These are phyloP conservation scores for Pandemis cinnamomeana DNA, from an alignment of 2,888 invertebrate genomes.

Conservation along the genomic window DNA sequence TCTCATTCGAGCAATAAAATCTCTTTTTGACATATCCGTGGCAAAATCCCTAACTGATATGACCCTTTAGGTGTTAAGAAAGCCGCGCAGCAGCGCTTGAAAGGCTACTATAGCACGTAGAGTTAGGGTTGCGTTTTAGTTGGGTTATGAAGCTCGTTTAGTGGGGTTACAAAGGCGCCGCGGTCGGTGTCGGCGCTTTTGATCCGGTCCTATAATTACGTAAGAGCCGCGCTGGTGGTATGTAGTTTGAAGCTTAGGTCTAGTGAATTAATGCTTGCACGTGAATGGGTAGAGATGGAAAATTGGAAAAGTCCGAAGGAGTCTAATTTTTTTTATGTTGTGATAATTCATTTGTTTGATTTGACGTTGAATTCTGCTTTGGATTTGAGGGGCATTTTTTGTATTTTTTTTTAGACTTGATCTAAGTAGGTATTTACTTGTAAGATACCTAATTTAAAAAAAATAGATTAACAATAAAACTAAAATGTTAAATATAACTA, in stretches of 20 bases:
- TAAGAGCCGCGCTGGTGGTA: constrained; percentile 56
- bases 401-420: no score
- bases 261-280: constrained; percentile 10
- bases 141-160: constrained; percentile 65
- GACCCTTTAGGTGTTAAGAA: constrained; percentile 82
- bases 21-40: constrained; percentile 85
- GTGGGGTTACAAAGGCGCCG: constrained; percentile 80
- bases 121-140: constrained; percentile 45
- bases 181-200: constrained; percentile 74
- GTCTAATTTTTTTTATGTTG: background rate
- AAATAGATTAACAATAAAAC: no score
- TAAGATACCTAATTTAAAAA: no score
- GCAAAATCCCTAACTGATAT: constrained; percentile 84
- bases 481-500: no score
- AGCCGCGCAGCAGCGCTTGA: constrained; percentile 44
- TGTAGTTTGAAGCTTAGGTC: constrained; percentile 17
- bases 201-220: constrained; percentile 78
- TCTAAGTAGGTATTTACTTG: no score
- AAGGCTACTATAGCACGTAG: constrained; percentile 42
- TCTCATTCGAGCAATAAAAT: constrained; percentile 83
- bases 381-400: no score
- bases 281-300: background rate
- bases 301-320: background rate
- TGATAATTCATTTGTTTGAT: no score
- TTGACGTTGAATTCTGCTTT: no score